Evolutionary conservation across 2,797 vertebrate genomes (phyloP).

Genomic region (Amazonetta brasiliensis): DNA sequence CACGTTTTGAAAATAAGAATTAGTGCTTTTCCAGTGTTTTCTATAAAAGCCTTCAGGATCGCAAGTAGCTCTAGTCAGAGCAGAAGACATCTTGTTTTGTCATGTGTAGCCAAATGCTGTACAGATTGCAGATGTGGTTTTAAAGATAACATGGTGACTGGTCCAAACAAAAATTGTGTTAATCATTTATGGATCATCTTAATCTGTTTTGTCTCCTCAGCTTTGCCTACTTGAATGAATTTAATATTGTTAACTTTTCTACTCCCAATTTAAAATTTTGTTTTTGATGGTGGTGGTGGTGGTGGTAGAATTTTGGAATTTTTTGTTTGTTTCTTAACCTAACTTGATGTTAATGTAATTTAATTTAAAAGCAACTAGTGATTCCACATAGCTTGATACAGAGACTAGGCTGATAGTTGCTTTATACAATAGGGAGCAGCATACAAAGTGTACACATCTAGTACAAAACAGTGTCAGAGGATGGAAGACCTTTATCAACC

Average conservation of each 20-base stretch:
- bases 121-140: neutral
- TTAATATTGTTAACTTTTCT: neutral
- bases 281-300: no score
- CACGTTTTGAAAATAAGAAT: slow-evolving; percentile 16
- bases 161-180: neutral
- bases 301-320: neutral
- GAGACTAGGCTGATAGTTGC: neutral
- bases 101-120: neutral
- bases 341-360: neutral
- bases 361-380: neutral
- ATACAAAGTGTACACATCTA: neutral
- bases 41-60: neutral
- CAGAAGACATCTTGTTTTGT: neutral
- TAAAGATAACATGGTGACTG: neutral
- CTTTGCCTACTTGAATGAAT: neutral
- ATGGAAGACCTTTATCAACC: neutral
- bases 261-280: neutral
- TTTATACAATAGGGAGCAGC: neutral
- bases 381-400: neutral
- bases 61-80: neutral
- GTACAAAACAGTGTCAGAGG: neutral
- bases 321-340: neutral
- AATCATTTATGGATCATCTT: neutral
- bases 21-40: slow-evolving; percentile 4
- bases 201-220: neutral